A percentile compares a stretch with the other conserved stretches of the same genome.
These are phyloP conservation scores for Phenacoccus solenopsis DNA, from an alignment of 1,140 invertebrate species.

Conservation along the genomic window DNA sequence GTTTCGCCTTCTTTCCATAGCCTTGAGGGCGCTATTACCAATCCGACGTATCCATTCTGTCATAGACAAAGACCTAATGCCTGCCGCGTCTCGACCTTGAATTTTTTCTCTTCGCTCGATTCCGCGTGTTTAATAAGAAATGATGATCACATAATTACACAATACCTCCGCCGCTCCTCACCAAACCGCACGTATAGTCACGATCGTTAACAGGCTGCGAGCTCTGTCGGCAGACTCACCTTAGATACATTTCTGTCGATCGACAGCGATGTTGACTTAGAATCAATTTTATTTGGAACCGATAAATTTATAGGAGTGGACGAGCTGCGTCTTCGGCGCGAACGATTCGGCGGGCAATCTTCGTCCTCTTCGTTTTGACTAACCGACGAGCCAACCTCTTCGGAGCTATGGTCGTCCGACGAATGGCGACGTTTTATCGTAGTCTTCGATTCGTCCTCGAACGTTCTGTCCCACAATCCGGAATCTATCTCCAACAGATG, in stretches of 20 bases:
- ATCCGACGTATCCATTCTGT: not conserved
- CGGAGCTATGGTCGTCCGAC: not conserved
- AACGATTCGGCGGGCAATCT: not conserved
- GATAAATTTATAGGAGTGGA: not conserved
- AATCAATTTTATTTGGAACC: constrained; percentile 10
- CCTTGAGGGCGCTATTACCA: not conserved
- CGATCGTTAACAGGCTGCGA: too few relatives aligned
- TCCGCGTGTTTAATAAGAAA: constrained; percentile 1
- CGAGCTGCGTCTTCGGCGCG: not conserved
- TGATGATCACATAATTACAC: constrained; percentile 2
- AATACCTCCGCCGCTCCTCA: not conserved
- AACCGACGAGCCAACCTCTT: not conserved
- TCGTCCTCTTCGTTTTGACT: constrained; percentile 6
- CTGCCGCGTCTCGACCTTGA: not conserved
- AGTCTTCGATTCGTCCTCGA: not conserved
- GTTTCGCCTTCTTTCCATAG: not conserved
- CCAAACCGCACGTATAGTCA: too few relatives aligned
- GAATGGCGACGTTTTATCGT: not conserved
- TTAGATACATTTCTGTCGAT: constrained; percentile 7
- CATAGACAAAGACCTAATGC: too few relatives aligned
- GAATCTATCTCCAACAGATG: not conserved
- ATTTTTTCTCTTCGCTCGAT: not conserved
- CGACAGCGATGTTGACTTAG: constrained; percentile 5
- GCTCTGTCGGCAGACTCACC: not conserved
- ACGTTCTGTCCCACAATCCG: not conserved